Conservation (phyloP, 2,797 vertebrate species). For the Gorsachius magnificus region DNA sequence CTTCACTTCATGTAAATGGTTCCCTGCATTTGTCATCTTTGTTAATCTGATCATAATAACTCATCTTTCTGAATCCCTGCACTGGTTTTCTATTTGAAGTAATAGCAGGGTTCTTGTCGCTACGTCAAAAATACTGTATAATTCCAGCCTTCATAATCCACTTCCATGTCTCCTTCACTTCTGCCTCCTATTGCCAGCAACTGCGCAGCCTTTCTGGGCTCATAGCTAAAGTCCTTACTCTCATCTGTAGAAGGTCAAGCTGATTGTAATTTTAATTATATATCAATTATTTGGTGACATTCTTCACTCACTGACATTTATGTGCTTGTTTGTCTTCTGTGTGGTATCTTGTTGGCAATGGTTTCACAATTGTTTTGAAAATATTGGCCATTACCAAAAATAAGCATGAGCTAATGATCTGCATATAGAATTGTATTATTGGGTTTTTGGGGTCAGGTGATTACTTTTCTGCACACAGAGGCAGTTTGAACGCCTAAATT, state of each 20-base stretch:
- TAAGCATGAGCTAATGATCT: neutral
- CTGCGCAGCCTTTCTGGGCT: neutral
- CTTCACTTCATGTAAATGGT: neutral
- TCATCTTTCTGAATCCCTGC: neutral
- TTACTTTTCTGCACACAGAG: neutral
- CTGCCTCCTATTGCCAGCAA: neutral
- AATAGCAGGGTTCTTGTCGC: neutral
- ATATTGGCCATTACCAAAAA: neutral
- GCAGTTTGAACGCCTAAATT: neutral
- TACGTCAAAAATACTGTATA: neutral
- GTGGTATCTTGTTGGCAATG: neutral
- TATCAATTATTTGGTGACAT: neutral
- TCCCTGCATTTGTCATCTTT: neutral
- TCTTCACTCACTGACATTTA: neutral
- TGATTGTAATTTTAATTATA: neutral
- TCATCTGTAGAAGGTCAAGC: neutral
- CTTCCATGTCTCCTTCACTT: neutral
- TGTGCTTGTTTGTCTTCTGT: neutral
- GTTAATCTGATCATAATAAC: neutral
- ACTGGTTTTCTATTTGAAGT: neutral
- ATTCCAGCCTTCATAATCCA: neutral
- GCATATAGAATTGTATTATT: neutral
- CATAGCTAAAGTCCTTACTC: neutral
- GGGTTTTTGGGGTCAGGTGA: fast-evolving
- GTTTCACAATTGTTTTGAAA: neutral